These are phyloP conservation scores for Cranoglanis bouderius DNA, from an alignment of 2,113 vertebrate species.

Conservation along the genomic window DNA sequence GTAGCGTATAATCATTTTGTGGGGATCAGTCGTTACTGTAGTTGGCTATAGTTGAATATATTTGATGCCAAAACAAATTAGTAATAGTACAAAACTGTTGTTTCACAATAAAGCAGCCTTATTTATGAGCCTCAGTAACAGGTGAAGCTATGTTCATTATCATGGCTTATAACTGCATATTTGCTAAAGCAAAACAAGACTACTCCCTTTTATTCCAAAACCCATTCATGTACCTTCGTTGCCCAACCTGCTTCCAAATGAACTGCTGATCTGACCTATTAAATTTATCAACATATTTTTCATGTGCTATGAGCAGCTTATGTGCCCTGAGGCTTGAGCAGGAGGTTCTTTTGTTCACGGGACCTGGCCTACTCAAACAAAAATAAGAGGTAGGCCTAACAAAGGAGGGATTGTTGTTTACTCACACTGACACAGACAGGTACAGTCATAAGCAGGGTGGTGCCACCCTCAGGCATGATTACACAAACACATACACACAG, in stretches of 20 bases:
- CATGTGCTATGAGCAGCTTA: background rate
- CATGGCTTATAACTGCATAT: background rate
- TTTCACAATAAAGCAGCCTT: background rate
- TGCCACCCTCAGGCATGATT: constrained; percentile 17
- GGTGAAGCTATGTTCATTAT: background rate
- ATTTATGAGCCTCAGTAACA: background rate
- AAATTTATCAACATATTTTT: background rate
- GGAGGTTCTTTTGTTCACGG: constrained; percentile 24
- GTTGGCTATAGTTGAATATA: background rate
- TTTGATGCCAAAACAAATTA: background rate
- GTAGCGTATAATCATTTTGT: background rate
- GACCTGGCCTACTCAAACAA: constrained; percentile 53
- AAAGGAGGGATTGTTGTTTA: constrained; percentile 34
- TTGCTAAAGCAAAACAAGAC: background rate
- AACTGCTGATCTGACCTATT: background rate
- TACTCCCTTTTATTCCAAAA: background rate
- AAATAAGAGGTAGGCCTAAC: constrained; percentile 11
- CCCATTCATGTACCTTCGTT: background rate
- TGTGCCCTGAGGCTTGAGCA: background rate
- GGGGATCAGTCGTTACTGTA: too few species aligned
- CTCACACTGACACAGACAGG: constrained; percentile 16
- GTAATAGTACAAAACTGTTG: background rate
- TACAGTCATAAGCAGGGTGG: constrained; percentile 35
- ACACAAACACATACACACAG: constrained; percentile 30
- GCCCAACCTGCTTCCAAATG: background rate